phyloP scores from a whole-genome alignment of 23 tunicate genomes.

The Styela clava region DNA sequence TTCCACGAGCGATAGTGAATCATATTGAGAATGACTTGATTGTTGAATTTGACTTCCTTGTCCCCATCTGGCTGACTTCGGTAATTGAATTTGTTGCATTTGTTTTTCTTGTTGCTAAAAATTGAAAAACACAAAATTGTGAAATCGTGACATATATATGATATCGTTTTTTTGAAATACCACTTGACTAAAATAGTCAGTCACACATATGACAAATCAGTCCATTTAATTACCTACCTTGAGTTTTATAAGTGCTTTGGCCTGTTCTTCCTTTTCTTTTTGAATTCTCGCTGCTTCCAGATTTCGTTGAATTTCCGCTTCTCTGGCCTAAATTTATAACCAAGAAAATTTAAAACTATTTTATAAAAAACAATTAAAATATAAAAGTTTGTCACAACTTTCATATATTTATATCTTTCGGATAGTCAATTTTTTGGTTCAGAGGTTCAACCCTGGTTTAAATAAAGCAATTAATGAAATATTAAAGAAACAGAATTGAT shows the following conservation, averaged over 20 bases:
- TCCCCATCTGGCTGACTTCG: constrained; percentile 58
- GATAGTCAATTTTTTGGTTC: no score
- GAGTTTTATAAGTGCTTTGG: background rate
- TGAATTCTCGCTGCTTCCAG: constrained; percentile 44
- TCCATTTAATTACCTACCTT: background rate
- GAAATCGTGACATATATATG: no score
- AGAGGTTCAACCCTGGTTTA: no score
- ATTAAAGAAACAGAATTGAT: no score
- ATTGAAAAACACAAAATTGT: no score
- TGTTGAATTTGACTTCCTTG: background rate
- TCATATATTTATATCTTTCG: no score
- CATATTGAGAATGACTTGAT: background rate
- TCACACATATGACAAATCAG: no score
- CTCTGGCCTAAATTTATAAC: constrained; percentile 42
- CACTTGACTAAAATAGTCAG: no score
- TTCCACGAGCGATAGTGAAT: constrained; percentile 44
- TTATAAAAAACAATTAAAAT: no score
- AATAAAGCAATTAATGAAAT: no score
- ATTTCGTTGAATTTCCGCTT: constrained; percentile 11
- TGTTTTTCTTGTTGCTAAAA: constrained; percentile 62
- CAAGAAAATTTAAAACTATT: background rate
- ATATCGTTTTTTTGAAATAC: no score
- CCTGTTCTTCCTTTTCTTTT: constrained; percentile 45
- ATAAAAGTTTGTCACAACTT: no score
- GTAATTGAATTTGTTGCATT: constrained; percentile 56